These are phyloP conservation scores for Acanthis flammea DNA, from an alignment of 2,797 vertebrate genomes.

Conservation along the genomic window DNA sequence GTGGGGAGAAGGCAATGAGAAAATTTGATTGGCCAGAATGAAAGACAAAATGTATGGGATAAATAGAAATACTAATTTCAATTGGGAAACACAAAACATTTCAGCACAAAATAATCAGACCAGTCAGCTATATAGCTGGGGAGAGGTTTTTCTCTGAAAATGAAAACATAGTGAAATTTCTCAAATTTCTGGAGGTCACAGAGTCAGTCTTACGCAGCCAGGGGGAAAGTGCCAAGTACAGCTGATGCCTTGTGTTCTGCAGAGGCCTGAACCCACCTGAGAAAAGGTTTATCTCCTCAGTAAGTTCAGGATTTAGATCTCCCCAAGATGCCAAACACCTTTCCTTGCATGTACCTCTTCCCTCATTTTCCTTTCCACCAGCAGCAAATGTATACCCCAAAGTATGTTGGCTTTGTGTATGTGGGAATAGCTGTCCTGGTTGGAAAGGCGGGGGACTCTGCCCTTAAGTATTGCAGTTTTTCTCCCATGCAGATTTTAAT, in stretches of 20 bases:
- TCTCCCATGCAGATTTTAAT: neutral
- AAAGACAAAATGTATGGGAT: neutral
- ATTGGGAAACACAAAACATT: neutral
- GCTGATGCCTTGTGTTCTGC: neutral
- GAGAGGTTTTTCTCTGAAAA: neutral
- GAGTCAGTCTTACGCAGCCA: too few species aligned
- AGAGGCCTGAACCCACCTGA: neutral
- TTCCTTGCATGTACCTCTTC: neutral
- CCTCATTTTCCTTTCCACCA: neutral
- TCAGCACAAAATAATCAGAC: neutral
- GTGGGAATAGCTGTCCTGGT: neutral
- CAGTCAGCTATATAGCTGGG: neutral
- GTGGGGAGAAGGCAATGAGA: neutral
- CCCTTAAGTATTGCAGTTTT: neutral
- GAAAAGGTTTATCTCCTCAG: neutral
- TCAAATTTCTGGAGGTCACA: neutral
- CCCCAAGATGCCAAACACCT: neutral
- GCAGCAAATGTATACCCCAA: neutral
- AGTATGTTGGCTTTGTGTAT: neutral
- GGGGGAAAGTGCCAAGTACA: neutral
- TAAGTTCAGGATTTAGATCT: neutral
- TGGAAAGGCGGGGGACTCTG: neutral
- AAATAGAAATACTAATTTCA: neutral
- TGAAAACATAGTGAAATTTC: neutral
- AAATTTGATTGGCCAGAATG: neutral